A percentile compares a stretch with the other conserved stretches of the same genome.
Evolutionary conservation across 2,888 invertebrate genomes (phyloP).

Genomic region (Ethmia dodecea): DNA sequence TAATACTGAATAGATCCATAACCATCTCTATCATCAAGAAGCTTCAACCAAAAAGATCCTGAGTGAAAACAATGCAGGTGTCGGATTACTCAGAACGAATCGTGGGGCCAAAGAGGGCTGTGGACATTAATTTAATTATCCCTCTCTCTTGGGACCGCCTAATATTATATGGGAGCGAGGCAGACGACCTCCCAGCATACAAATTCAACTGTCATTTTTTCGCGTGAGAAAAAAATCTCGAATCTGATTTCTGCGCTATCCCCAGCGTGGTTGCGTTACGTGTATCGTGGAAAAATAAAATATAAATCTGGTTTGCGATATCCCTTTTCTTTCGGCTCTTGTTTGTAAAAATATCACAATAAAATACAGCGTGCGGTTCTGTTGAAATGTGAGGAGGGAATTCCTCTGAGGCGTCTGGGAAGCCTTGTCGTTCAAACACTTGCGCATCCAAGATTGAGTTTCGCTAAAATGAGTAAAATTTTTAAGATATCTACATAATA

Average conservation of each 20-base stretch:
- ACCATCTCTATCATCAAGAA: too few relatives aligned
- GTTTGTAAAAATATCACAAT: conserved; percentile 1
- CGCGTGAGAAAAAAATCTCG: conserved; percentile 75
- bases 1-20: too few relatives aligned
- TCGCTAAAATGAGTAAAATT: too few relatives aligned
- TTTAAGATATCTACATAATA: too few relatives aligned
- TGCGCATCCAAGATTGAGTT: too few relatives aligned
- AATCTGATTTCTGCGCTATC: conserved; percentile 63
- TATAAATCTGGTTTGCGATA: conserved; percentile 55
- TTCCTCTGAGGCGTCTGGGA: too few relatives aligned
- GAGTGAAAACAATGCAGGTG: conserved; percentile 71
- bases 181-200: conserved; percentile 49
- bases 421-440: too few relatives aligned
- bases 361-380: too few relatives aligned
- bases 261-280: conserved; percentile 66
- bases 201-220: conserved; percentile 71
- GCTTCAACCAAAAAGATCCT: conserved; percentile 14
- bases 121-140: conserved; percentile 75
- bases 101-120: conserved; percentile 59
- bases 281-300: conserved; percentile 47
- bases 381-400: too few relatives aligned
- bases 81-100: conserved; percentile 64
- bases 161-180: conserved; percentile 67
- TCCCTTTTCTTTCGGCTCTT: conserved; percentile 14
- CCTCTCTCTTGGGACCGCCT: conserved; percentile 63